Evolutionary conservation across 2,888 invertebrate species (phyloP).

Genomic region (Amphipoea oculea): DNA sequence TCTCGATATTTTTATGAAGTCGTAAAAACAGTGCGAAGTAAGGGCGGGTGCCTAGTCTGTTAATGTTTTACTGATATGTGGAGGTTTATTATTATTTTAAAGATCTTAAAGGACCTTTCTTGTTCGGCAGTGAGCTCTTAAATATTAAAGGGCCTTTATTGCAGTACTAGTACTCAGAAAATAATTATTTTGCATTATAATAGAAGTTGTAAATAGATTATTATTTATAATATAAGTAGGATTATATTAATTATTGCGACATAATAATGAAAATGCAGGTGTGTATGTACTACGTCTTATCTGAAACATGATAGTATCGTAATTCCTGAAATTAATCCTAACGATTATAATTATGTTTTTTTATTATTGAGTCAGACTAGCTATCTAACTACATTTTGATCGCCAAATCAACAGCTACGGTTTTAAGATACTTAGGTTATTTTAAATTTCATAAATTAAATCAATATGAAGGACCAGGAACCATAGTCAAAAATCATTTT

Average conservation of each 20-base stretch:
- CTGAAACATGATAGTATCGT: not conserved
- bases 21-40: not conserved
- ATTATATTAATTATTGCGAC: not conserved
- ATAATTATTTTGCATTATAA: no score
- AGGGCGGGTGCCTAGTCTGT: not conserved
- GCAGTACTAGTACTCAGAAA: not conserved
- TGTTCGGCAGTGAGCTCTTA: not conserved
- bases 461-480: no score
- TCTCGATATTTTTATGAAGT: not conserved
- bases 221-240: not conserved
- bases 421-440: no score
- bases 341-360: no score
- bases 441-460: no score
- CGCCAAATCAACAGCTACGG: no score
- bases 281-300: not conserved
- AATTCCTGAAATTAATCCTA: not conserved
- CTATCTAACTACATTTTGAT: no score
- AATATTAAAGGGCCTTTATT: not conserved
- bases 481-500: no score
- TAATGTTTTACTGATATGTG: not conserved
- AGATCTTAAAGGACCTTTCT: not conserved
- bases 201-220: not conserved
- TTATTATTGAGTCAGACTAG: no score
- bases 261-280: not conserved
- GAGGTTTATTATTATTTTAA: not conserved